These are phyloP conservation scores for Fabriciana adippe DNA, from an alignment of 2,888 invertebrate species.

Conservation along the genomic window DNA sequence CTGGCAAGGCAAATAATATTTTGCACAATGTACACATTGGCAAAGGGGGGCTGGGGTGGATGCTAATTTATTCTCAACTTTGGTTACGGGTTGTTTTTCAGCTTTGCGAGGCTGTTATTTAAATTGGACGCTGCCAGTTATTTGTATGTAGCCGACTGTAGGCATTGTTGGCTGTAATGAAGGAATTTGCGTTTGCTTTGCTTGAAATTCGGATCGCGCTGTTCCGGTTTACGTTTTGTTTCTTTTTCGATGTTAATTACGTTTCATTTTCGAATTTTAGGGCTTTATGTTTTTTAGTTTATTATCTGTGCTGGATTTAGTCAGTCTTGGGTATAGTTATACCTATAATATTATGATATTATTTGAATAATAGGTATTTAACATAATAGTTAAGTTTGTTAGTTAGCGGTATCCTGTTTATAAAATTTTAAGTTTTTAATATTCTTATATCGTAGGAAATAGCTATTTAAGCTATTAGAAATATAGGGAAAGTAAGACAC, in stretches of 20 bases:
- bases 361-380: too few relatives aligned
- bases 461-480: too few relatives aligned
- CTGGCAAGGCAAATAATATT: slow-evolving; percentile 88
- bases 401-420: too few relatives aligned
- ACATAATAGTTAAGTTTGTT: too few relatives aligned
- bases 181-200: slow-evolving; percentile 65
- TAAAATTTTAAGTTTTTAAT: too few relatives aligned
- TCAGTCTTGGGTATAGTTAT: too few relatives aligned
- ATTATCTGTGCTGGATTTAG: neutral
- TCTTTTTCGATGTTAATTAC: slow-evolving; percentile 30
- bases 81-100: slow-evolving; percentile 82
- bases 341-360: too few relatives aligned
- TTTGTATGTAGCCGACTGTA: slow-evolving; percentile 73
- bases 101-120: slow-evolving; percentile 82
- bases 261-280: slow-evolving; percentile 9
- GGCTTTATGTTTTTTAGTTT: neutral
- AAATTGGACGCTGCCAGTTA: slow-evolving; percentile 79
- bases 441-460: too few relatives aligned
- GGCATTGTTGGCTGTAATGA: slow-evolving; percentile 74
- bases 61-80: slow-evolving; percentile 83
- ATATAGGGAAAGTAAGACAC: too few relatives aligned
- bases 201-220: slow-evolving; percentile 44
- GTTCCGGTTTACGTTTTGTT: slow-evolving; percentile 31
- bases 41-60: slow-evolving; percentile 59
- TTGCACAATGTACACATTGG: slow-evolving; percentile 87